Evolutionary conservation across 2,113 vertebrate genomes (phyloP), one percentile per base, ranked within the genome.

Genomic region (Caracal caracal): DNA sequence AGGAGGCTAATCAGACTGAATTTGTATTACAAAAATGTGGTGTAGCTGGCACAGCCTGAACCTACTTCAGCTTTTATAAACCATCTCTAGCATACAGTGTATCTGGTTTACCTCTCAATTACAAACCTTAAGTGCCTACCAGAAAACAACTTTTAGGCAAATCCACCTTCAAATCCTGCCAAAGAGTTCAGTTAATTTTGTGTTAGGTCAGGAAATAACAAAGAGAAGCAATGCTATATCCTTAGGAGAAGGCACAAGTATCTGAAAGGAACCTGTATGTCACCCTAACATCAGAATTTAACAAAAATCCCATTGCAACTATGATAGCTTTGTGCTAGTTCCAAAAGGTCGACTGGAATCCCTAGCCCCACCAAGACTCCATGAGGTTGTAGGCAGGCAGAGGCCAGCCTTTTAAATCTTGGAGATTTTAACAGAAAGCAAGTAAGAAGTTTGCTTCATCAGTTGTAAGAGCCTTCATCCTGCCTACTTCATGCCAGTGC

Each of bases 141-240:
- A 84, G 82, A 79, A 95, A 78, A 95, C 68, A 95, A 84, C 33
- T 80, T 68, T 85, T 70, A 93, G 90, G 51, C n/a, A 85, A 83
- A 94, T 81, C 30, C 61, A 68, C 30, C 20, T 71, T 96, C 59
- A 49, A 63, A 82, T 1, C 19, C 33, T 24, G 78, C 2, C 22
- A 61, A 89, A 90, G 61, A 94, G 73, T 90, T 89, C 37, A 56
- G 73, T 79, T 80, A 63, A 66, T 65, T 95, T 95, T 49, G 24
- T 59, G 89, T 85, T 19, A 68, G 30, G 19, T n/a, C 51, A 96
- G 11, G 43, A 93, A 82, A 90, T 88, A 91, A 95, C 33, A 70
- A 0, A 85, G 35, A 75, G 70, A 68, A 93, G 37, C 28, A 79
- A 65, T 49, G 51, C 22, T 24, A 53, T 59, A 49, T 11, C 10